Conservation (phyloP, 1,140 invertebrate species). For the Drosophila nigrodunni region DNA sequence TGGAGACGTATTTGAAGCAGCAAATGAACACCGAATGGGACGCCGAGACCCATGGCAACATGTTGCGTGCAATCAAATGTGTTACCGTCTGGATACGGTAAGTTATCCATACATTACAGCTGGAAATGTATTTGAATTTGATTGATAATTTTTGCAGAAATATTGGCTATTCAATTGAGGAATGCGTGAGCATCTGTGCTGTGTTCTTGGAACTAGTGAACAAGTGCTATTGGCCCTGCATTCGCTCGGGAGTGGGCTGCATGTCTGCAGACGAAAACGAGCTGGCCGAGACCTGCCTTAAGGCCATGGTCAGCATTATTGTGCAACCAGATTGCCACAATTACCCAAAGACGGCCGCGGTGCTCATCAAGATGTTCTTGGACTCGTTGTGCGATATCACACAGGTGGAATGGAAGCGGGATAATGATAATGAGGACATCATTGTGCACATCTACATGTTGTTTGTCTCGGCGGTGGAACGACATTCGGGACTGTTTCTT, state of each 20-base stretch:
- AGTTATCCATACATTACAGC: not conserved
- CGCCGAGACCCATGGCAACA: slow-evolving; percentile 83
- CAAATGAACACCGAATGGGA: slow-evolving; percentile 71
- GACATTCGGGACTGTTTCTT: slow-evolving; percentile 88
- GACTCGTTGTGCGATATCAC: slow-evolving; percentile 77
- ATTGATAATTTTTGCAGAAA: slow-evolving; percentile 36
- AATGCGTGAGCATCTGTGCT: slow-evolving; percentile 75
- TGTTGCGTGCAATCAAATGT: slow-evolving; percentile 86
- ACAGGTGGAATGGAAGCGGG: slow-evolving; percentile 80
- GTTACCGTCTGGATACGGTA: slow-evolving; percentile 87
- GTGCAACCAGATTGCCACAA: slow-evolving; percentile 86
- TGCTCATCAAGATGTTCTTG: slow-evolving; percentile 85
- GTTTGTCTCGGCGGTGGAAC: slow-evolving; percentile 88
- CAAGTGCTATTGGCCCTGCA: slow-evolving; percentile 82
- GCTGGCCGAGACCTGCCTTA: slow-evolving; percentile 87
- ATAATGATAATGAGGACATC: slow-evolving; percentile 85
- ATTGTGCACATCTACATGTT: slow-evolving; percentile 87
- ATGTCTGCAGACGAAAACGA: slow-evolving; percentile 86
- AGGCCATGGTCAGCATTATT: slow-evolving; percentile 87
- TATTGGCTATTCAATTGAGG: slow-evolving; percentile 85
- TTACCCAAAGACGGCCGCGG: slow-evolving; percentile 85
- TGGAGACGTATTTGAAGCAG: slow-evolving; percentile 67
- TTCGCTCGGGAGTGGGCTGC: slow-evolving; percentile 80
- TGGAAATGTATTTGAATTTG: too few species aligned
- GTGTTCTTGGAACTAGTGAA: slow-evolving; percentile 78